Base-by-base conservation (phyloP, 35 echinoderm and acorn worm species). In the Lytechinus pictus region DNA sequence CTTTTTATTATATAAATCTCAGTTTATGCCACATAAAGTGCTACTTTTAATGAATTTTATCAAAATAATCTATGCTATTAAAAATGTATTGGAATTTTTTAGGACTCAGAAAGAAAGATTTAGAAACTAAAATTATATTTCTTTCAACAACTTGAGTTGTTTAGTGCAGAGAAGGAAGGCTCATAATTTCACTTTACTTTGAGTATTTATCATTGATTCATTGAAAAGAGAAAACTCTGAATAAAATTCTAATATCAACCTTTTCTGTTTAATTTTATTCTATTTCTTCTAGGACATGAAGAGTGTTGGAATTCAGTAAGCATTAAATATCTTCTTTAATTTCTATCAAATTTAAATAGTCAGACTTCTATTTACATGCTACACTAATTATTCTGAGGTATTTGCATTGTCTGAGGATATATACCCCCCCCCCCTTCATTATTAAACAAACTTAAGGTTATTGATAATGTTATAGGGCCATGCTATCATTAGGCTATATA, bases 281-380 rank as follows among this genome's bases (percentile, higher is more conserved):
- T 94, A 89, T 79, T 79, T 14, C 91, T 94, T 56, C 19, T 90
- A 99, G 98, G 98, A 99, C 91, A 99, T 99, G 98, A 99, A 99
- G 90, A 87, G 97, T 96, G 98, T 99, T 89, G 92, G 94, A 61
- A 99, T 99, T 86, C 98, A 99, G 98, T 99, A 96, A 99, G 98
- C 97, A 79, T 79, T 24, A 3, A 79, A 79, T 24, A 19, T 79
- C 66, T 79, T 79, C 4, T 24, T n/a, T 79, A 44, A 44, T 44
- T 1, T 44, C 2, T 1, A 44, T 44, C 33, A 44, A 0, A 44
- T 44, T 44, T 44, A 44, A 44, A 44, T 44, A 44, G n/a, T n/a
- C n/a, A n/a, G 33, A 44, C 33, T 44, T 44, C 33, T 44, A 44
- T 44, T 44, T 44, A 44, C 33, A 44, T 44, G n/a, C 2, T 44